These are phyloP conservation scores for Chloroceryle aenea DNA, from an alignment of 2,113 vertebrate species.

Conservation along the genomic window DNA sequence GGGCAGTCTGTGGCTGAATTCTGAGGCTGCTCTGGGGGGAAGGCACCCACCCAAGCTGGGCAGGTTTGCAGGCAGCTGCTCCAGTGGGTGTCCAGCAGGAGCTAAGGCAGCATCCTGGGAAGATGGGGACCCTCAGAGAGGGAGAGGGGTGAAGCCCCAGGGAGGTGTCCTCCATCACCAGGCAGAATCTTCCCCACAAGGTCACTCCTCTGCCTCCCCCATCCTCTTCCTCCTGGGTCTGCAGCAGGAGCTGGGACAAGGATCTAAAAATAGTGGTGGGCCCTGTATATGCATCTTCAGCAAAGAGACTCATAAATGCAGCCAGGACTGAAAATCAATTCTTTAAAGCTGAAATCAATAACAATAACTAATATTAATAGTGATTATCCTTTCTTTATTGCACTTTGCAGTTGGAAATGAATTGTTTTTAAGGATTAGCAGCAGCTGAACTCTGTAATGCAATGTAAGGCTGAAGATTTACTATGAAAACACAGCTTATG, in stretches of 20 bases:
- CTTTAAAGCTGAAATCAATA: slow-evolving; percentile 82
- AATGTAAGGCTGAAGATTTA: slow-evolving; percentile 60
- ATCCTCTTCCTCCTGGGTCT: neutral
- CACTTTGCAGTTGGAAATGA: slow-evolving; percentile 56
- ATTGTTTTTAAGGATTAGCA: slow-evolving; percentile 48
- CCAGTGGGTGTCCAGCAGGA: neutral
- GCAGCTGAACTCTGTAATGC: slow-evolving; percentile 38
- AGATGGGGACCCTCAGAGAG: neutral
- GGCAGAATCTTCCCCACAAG: fast-evolving
- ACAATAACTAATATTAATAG: slow-evolving; percentile 80
- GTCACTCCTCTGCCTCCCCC: neutral
- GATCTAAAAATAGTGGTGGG: slow-evolving; percentile 10
- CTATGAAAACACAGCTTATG: slow-evolving; percentile 59
- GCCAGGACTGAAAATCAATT: slow-evolving; percentile 77
- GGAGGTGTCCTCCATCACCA: neutral
- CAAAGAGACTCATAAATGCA: slow-evolving; percentile 74
- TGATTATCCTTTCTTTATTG: slow-evolving; percentile 71
- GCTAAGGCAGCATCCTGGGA: neutral
- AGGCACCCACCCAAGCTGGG: neutral
- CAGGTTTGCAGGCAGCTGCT: neutral
- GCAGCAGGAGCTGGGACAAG: neutral
- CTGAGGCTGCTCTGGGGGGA: neutral
- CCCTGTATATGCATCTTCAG: slow-evolving; percentile 56
- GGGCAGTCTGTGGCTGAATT: neutral
- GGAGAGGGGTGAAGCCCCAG: neutral